Percentiles rank a stretch among this genome's conserved stretches.
Conservation (phyloP, 2,797 vertebrate species). For the Podarcis lilfordi region DNA sequence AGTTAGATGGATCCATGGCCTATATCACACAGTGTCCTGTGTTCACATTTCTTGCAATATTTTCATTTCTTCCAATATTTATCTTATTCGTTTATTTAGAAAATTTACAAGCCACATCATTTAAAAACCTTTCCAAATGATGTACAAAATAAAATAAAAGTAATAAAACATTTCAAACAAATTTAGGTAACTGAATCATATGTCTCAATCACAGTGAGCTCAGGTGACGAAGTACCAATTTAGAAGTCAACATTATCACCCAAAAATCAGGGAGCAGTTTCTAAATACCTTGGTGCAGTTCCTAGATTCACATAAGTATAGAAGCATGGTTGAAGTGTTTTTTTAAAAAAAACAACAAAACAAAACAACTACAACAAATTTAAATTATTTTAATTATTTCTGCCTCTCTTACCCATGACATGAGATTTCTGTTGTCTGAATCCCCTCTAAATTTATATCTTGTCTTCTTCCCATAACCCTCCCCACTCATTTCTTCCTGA, state of each 20-base stretch:
- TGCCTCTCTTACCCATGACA: slow-evolving; percentile 44
- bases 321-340: too few relatives aligned
- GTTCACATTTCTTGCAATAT: too few relatives aligned
- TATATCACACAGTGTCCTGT: too few relatives aligned
- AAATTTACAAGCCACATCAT: too few relatives aligned
- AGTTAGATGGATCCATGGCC: too few relatives aligned
- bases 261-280: neutral
- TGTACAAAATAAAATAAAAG: too few relatives aligned
- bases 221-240: neutral
- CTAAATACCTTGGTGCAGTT: neutral
- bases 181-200: neutral
- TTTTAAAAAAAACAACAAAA: too few relatives aligned
- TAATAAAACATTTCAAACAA: too few relatives aligned
- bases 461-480: neutral
- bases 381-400: slow-evolving; percentile 69
- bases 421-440: slow-evolving; percentile 16
- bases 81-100: too few relatives aligned
- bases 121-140: too few relatives aligned
- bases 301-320: neutral
- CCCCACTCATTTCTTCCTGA: slow-evolving; percentile 46
- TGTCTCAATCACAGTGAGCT: neutral
- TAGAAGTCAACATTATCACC: neutral
- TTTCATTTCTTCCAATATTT: too few relatives aligned
- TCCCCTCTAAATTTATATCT: neutral
- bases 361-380: neutral